These are phyloP conservation scores for Litoditis marina DNA, from an alignment of 2,888 invertebrate genomes.

Conservation along the genomic window DNA sequence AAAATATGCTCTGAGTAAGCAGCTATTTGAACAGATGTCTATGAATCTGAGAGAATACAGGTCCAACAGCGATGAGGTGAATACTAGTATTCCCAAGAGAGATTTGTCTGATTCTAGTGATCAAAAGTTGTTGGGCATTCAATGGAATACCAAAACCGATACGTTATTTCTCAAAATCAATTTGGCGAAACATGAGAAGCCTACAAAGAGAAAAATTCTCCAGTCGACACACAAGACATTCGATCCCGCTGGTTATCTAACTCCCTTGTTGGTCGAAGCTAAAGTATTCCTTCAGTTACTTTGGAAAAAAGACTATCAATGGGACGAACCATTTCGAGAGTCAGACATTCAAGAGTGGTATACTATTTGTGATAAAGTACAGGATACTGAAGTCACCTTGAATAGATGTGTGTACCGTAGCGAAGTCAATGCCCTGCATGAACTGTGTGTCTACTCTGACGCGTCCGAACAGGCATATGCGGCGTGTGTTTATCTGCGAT, in stretches of 20 bases:
- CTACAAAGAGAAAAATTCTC: slow-evolving; percentile 12
- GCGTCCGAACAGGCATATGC: no score
- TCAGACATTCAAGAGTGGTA: neutral
- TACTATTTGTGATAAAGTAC: slow-evolving; percentile 5
- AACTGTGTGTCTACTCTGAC: no score
- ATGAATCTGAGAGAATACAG: slow-evolving; percentile 11
- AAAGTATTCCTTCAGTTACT: slow-evolving; percentile 23
- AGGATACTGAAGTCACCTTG: neutral
- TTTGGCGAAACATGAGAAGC: neutral
- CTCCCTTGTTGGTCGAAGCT: slow-evolving; percentile 18
- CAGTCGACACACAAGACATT: slow-evolving; percentile 3
- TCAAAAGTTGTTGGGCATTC: slow-evolving; percentile 20
- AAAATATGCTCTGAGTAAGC: neutral
- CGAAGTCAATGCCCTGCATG: neutral
- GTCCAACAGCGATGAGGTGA: neutral
- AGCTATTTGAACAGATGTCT: neutral
- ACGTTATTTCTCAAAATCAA: neutral
- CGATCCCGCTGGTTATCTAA: slow-evolving; percentile 21
- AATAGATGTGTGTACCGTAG: neutral
- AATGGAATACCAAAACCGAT: slow-evolving; percentile 17
- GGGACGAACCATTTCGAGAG: slow-evolving; percentile 14
- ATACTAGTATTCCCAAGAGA: neutral
- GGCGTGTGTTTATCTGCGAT: no score
- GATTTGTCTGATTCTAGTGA: no score
- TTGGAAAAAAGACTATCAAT: neutral